phyloP scores from a whole-genome alignment of 2,113 vertebrate species.

The Hoplias malabaricus region DNA sequence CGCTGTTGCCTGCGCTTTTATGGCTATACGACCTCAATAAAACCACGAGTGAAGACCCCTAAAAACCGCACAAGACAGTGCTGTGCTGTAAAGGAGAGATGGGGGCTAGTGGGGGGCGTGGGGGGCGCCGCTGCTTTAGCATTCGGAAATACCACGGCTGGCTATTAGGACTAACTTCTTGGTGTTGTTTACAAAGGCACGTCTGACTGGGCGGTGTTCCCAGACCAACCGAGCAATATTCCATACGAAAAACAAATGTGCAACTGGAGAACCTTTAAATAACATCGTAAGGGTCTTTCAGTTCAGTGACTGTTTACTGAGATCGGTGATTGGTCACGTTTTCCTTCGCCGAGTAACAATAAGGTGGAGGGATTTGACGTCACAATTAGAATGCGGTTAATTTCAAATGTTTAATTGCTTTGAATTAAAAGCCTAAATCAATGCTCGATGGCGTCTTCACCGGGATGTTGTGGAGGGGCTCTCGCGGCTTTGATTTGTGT shows the following conservation, averaged over 20 bases:
- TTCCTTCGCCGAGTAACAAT: too few species aligned
- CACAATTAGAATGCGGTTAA: background rate
- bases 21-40: conserved; percentile 64
- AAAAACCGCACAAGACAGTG: conserved; percentile 65
- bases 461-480: background rate
- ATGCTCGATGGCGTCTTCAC: background rate
- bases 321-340: too few species aligned
- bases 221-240: background rate
- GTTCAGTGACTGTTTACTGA: too few species aligned
- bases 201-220: background rate
- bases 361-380: too few species aligned
- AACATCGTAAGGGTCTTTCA: too few species aligned
- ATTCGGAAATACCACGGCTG: conserved; percentile 13
- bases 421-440: background rate
- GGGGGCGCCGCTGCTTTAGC: background rate
- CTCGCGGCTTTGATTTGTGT: background rate
- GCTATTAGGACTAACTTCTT: background rate
- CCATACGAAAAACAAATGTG: too few species aligned
- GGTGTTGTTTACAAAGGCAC: background rate
- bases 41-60: conserved; percentile 65
- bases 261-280: too few species aligned
- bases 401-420: background rate
- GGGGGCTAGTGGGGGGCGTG: background rate
- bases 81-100: conserved; percentile 51
- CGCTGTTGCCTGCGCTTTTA: conserved; percentile 58